These are phyloP conservation scores for Mesembrinibis cayennensis DNA, from an alignment of 2,113 vertebrate species.

Conservation along the genomic window DNA sequence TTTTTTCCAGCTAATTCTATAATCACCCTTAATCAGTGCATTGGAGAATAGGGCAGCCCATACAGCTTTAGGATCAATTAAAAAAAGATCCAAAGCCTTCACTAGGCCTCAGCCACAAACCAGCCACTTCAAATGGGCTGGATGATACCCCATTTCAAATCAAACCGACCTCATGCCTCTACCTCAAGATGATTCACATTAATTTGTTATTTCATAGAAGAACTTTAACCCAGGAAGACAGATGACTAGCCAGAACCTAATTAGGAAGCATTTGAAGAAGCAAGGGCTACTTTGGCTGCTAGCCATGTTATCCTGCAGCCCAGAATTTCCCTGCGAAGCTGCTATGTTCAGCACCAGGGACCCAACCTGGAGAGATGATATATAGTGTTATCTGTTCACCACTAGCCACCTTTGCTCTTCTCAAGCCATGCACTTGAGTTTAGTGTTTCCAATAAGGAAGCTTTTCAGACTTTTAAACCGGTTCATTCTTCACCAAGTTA, in stretches of 20 bases:
- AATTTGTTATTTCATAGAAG: constrained; percentile 28
- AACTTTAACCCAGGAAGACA: background rate
- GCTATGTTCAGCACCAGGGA: background rate
- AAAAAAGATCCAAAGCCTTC: background rate
- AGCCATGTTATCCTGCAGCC: constrained; percentile 41
- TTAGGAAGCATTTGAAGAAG: constrained; percentile 58
- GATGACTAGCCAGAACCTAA: constrained; percentile 54
- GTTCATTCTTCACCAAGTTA: background rate
- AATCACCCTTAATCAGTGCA: background rate
- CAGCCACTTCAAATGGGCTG: background rate
- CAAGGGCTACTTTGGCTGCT: constrained; percentile 18
- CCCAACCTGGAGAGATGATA: background rate
- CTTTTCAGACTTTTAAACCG: background rate
- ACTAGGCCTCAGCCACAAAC: background rate
- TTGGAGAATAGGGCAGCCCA: background rate
- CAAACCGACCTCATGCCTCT: background rate
- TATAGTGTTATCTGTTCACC: background rate
- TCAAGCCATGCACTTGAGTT: background rate
- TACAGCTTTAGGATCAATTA: background rate
- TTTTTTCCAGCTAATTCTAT: background rate
- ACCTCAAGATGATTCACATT: background rate
- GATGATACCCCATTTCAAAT: background rate
- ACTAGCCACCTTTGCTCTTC: background rate
- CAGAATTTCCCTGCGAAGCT: constrained; percentile 22
- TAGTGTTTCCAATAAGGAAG: background rate